Percentiles rank a stretch among this genome's conserved stretches.
These are phyloP conservation scores for Tragelaphus scriptus DNA, from an alignment of 2,113 vertebrate genomes.

Conservation along the genomic window DNA sequence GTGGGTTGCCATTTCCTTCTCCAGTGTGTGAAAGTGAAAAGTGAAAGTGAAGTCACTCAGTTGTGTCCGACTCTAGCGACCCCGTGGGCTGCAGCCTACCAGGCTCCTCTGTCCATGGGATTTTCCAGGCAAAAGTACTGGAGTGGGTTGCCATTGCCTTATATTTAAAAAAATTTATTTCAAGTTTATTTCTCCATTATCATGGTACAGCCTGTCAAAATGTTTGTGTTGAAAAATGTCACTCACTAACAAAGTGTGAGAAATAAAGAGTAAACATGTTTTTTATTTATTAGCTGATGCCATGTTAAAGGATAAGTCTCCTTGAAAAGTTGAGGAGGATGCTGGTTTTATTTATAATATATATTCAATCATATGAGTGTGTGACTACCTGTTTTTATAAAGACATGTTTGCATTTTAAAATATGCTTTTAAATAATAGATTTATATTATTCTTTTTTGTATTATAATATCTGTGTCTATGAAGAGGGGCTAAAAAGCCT, in stretches of 20 bases:
- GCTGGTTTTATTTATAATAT: background rate
- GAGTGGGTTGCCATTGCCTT: no score
- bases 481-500: no score
- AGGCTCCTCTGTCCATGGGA: no score
- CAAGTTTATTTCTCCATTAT: background rate
- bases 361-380: background rate
- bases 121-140: no score
- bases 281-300: background rate
- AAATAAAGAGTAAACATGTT: background rate
- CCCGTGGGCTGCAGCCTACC: no score
- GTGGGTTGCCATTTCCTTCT: no score
- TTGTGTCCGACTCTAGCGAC: no score
- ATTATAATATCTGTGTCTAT: background rate
- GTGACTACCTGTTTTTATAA: background rate
- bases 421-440: background rate
- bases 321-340: background rate
- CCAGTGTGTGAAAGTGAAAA: no score
- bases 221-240: conserved; percentile 16
- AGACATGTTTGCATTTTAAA: background rate
- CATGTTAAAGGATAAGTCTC: background rate
- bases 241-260: background rate
- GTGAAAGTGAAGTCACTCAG: no score
- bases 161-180: background rate
- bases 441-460: background rate
- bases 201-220: background rate